phyloP scores from a whole-genome alignment of 2,888 invertebrate genomes.

The Trissolcus brochymenae region DNA sequence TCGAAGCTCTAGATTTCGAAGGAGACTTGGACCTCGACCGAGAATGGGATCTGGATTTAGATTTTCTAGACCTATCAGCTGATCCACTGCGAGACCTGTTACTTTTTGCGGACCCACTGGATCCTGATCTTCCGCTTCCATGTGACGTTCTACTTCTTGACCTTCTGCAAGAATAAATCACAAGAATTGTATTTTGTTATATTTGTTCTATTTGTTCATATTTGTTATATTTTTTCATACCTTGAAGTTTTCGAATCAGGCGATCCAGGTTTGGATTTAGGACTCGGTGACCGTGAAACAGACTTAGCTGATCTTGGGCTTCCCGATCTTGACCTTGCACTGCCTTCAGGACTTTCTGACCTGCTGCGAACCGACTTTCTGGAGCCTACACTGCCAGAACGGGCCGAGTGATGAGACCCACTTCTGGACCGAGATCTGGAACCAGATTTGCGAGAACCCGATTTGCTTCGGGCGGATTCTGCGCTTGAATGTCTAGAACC shows the following conservation, averaged over 20 bases:
- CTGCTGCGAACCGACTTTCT: conserved; percentile 65
- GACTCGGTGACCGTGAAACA: conserved; percentile 69
- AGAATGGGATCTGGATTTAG: conserved; percentile 40
- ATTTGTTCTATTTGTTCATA: no score
- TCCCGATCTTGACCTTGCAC: conserved; percentile 67
- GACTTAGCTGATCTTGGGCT: conserved; percentile 68
- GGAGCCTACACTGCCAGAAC: conserved; percentile 70
- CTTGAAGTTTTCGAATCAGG: conserved; percentile 64
- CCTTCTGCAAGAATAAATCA: conserved; percentile 36
- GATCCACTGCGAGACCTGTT: conserved; percentile 68
- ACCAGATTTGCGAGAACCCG: conserved; percentile 60
- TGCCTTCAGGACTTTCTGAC: conserved; percentile 64
- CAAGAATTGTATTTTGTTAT: no score
- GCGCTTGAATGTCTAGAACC: conserved; percentile 66
- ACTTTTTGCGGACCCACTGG: conserved; percentile 64
- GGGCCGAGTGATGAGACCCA: conserved; percentile 66
- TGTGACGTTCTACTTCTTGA: conserved; percentile 73
- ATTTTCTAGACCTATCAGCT: conserved; percentile 22
- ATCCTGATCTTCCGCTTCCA: conserved; percentile 65
- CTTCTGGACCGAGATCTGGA: conserved; percentile 55
- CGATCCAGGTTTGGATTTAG: conserved; percentile 70
- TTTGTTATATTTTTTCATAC: conserved; percentile 51
- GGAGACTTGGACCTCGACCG: conserved; percentile 28
- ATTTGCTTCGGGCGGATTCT: conserved; percentile 65
- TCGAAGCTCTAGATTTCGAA: conserved; percentile 50